Percentiles rank a stretch among this genome's conserved stretches.
phyloP scores from a whole-genome alignment of 1,140 invertebrate species.

The Nephotettix cincticeps region DNA sequence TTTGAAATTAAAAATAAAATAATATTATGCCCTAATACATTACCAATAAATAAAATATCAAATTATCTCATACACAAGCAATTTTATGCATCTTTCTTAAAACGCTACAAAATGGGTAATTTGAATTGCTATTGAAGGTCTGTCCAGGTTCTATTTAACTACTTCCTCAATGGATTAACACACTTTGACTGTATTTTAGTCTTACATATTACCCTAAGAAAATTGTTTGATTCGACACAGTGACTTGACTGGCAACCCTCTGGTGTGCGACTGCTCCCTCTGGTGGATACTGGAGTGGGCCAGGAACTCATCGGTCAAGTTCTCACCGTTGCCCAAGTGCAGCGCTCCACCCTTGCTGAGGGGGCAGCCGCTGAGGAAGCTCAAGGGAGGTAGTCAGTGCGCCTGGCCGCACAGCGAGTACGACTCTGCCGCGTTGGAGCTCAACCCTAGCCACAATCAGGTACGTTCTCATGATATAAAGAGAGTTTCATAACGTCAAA shows the following conservation, averaged over 20 bases:
- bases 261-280: conserved; percentile 79
- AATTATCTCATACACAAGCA: no score
- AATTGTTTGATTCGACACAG: conserved; percentile 50
- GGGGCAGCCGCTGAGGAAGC: conserved; percentile 64
- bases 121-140: no score
- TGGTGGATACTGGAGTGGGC: conserved; percentile 78
- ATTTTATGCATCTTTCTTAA: no score
- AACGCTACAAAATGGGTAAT: no score
- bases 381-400: conserved; percentile 56
- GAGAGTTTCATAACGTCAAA: neutral
- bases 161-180: no score
- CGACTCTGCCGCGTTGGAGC: conserved; percentile 54
- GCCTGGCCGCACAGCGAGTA: conserved; percentile 53
- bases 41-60: no score
- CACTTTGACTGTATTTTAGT: no score
- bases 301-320: conserved; percentile 62
- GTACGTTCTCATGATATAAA: conserved; percentile 30
- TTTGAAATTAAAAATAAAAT: no score
- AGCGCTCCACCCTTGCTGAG: conserved; percentile 64
- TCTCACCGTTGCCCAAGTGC: conserved; percentile 71
- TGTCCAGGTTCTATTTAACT: no score
- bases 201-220: no score
- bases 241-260: conserved; percentile 72
- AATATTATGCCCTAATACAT: no score
- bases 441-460: conserved; percentile 63